Percentiles rank a stretch among this genome's conserved stretches.
These are phyloP conservation scores for Rhyzopertha dominica DNA, from an alignment of 1,140 invertebrate species.

Conservation along the genomic window DNA sequence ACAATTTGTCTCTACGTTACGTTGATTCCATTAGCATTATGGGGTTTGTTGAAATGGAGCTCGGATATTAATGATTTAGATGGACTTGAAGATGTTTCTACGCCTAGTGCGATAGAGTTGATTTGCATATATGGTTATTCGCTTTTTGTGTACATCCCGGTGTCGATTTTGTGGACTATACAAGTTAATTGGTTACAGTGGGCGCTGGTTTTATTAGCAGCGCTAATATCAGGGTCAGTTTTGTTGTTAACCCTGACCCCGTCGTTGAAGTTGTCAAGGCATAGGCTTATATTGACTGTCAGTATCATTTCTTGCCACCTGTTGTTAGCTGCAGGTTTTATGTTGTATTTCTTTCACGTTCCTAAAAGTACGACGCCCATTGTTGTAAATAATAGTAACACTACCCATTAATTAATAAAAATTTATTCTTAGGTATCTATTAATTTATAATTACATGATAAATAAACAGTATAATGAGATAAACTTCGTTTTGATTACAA, in stretches of 20 bases:
- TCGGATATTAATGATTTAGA: slow-evolving; percentile 52
- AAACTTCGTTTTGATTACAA: neutral
- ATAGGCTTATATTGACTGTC: slow-evolving; percentile 61
- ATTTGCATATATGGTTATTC: slow-evolving; percentile 96
- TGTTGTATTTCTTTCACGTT: slow-evolving; percentile 67
- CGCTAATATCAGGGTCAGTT: slow-evolving; percentile 78
- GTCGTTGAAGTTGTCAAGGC: slow-evolving; percentile 62
- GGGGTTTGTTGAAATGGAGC: slow-evolving; percentile 81
- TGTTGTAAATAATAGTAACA: slow-evolving; percentile 5
- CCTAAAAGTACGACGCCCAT: slow-evolving; percentile 24
- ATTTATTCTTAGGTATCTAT: slow-evolving; percentile 1
- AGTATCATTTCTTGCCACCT: slow-evolving; percentile 72
- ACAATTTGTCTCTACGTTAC: slow-evolving; percentile 87
- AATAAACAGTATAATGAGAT: neutral
- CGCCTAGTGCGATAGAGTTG: slow-evolving; percentile 71
- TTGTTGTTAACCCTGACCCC: slow-evolving; percentile 77
- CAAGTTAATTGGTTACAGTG: slow-evolving; percentile 81
- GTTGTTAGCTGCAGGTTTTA: slow-evolving; percentile 77
- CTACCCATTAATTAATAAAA: slow-evolving; percentile 1
- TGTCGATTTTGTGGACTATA: slow-evolving; percentile 90
- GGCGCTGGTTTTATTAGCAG: slow-evolving; percentile 74
- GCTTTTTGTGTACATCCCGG: slow-evolving; percentile 87
- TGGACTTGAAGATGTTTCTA: slow-evolving; percentile 52
- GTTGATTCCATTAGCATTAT: slow-evolving; percentile 76
- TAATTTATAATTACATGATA: neutral